A percentile compares a stretch with the other conserved stretches of the same genome.
These are phyloP conservation scores for Sminthurides bifidus DNA, from an alignment of 1,140 invertebrate genomes.

Conservation along the genomic window DNA sequence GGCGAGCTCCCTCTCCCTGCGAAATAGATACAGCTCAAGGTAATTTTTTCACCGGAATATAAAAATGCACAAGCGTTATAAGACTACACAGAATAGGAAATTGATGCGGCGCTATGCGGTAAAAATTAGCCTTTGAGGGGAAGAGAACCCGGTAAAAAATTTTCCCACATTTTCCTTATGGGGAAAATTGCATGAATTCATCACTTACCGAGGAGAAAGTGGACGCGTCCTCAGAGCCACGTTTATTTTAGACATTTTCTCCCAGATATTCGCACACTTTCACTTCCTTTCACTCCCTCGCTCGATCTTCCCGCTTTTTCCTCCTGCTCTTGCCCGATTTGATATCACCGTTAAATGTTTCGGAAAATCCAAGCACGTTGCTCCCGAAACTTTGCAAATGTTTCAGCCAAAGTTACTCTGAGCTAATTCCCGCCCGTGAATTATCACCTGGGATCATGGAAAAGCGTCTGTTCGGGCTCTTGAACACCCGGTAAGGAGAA, in stretches of 20 bases:
- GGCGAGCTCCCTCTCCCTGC: conserved; percentile 11
- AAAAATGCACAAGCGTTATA: not conserved
- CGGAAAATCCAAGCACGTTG: no score
- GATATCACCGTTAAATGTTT: no score
- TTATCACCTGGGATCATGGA: no score
- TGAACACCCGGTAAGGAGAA: no score
- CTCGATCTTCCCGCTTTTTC: not conserved
- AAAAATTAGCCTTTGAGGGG: not conserved
- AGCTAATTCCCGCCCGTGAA: no score
- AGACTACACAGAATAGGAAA: not conserved
- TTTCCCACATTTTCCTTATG: no score
- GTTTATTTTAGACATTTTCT: conserved; percentile 43
- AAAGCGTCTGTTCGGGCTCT: no score
- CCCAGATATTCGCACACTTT: not conserved
- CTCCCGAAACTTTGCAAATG: no score
- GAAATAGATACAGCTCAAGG: conserved; percentile 10
- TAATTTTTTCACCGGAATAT: not conserved
- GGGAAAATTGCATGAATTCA: no score
- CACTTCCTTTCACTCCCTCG: not conserved
- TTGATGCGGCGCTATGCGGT: not conserved
- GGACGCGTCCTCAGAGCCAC: conserved; percentile 45
- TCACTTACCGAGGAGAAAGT: conserved; percentile 42
- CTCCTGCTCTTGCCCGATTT: no score
- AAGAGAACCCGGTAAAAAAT: not conserved
- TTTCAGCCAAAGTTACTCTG: no score